These are phyloP conservation scores for Mallotus villosus DNA, from an alignment of 2,797 vertebrate genomes.

Conservation along the genomic window DNA sequence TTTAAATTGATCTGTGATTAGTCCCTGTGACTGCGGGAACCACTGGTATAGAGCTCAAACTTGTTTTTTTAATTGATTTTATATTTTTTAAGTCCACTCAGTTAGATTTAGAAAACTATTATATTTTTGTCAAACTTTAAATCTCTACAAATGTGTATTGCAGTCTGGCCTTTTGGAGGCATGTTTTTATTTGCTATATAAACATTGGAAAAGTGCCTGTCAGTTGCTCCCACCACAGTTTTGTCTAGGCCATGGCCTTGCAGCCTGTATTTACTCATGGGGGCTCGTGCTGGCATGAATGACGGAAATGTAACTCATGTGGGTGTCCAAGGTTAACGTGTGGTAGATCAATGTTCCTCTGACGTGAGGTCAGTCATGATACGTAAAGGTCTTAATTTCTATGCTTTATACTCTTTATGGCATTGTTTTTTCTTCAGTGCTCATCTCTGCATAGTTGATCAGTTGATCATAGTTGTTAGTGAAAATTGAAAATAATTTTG, in stretches of 20 bases:
- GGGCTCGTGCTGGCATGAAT: conserved; percentile 43
- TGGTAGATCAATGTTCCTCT: conserved; percentile 43
- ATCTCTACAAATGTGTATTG: conserved; percentile 26
- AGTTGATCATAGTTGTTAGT: background rate
- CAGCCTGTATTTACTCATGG: conserved; percentile 57
- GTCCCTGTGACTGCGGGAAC: background rate
- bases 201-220: conserved; percentile 56
- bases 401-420: background rate
- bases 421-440: conserved; percentile 2
- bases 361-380: conserved; percentile 37
- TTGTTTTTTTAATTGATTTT: too few species aligned
- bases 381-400: conserved; percentile 11
- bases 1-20: conserved; percentile 9
- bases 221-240: conserved; percentile 43
- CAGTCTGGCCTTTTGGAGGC: background rate
- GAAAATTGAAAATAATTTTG: background rate
- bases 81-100: conserved; percentile 10
- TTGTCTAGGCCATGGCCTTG: conserved; percentile 50
- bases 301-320: conserved; percentile 44
- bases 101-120: background rate
- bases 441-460: background rate
- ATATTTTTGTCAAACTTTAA: conserved; percentile 12
- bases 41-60: conserved; percentile 1
- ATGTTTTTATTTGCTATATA: conserved; percentile 60
- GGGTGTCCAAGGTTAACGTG: conserved; percentile 45